These are phyloP conservation scores for Apeltes quadracus DNA, from an alignment of 2,113 vertebrate genomes.

Conservation along the genomic window DNA sequence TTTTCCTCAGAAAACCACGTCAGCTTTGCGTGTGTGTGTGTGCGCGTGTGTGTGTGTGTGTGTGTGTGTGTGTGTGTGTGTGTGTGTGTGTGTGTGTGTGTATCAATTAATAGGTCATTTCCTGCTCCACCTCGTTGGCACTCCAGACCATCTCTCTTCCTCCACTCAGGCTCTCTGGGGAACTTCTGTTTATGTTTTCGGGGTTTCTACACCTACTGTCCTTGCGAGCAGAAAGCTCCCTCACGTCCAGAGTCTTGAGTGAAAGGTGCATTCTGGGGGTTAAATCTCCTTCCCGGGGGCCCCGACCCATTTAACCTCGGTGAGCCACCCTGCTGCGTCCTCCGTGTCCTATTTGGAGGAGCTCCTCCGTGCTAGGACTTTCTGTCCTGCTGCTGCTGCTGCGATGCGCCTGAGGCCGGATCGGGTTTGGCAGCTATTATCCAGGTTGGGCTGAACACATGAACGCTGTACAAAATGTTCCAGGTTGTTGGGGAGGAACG, in stretches of 20 bases:
- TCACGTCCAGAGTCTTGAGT: conserved; percentile 1
- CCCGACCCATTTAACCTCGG: conserved; percentile 36
- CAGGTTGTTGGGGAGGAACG: not conserved
- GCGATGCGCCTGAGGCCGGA: conserved; percentile 38
- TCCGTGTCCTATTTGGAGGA: conserved; percentile 19
- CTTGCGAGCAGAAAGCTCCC: not conserved
- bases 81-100: not conserved
- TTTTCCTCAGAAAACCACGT: conserved; percentile 19
- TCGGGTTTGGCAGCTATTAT: conserved; percentile 34
- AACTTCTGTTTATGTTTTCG: conserved; percentile 34
- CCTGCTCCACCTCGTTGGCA: conserved; percentile 4
- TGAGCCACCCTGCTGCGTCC: not conserved
- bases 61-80: not conserved
- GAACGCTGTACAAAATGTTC: conserved; percentile 53
- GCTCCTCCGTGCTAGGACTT: conserved; percentile 36
- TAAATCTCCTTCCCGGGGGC: conserved; percentile 27
- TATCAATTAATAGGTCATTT: conserved; percentile 22
- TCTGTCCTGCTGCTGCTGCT: conserved; percentile 21
- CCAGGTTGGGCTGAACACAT: conserved; percentile 28
- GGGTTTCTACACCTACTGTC: not conserved
- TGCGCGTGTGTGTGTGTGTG: not conserved
- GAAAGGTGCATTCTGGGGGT: conserved; percentile 27
- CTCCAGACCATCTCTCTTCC: conserved; percentile 61
- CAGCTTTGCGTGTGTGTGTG: not conserved
- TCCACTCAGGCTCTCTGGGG: conserved; percentile 30